These are phyloP conservation scores for Microctenopoma stevenorrisi DNA, from an alignment of 2,797 vertebrate species.

Conservation along the genomic window DNA sequence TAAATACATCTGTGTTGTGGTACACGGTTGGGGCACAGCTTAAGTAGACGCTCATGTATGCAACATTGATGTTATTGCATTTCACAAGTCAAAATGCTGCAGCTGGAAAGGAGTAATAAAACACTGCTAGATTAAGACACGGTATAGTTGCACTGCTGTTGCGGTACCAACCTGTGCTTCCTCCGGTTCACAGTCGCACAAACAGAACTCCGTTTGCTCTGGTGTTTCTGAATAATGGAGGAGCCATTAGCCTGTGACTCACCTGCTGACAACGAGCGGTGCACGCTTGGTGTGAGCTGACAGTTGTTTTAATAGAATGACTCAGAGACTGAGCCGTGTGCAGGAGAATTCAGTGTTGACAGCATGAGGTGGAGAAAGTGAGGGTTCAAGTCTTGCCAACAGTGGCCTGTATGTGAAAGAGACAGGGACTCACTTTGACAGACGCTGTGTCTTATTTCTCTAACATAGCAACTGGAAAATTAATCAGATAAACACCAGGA, in stretches of 20 bases:
- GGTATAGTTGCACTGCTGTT: conserved; percentile 5
- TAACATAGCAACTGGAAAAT: neutral
- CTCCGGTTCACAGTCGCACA: neutral
- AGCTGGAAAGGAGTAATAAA: neutral
- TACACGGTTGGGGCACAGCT: neutral
- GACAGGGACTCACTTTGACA: neutral
- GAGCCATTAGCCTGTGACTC: conserved; percentile 62
- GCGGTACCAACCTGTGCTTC: conserved; percentile 3
- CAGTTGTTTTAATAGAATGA: conserved; percentile 34
- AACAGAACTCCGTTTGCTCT: conserved; percentile 9
- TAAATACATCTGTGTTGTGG: neutral
- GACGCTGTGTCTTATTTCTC: neutral
- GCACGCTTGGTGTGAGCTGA: conserved; percentile 9
- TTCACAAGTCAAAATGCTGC: no score
- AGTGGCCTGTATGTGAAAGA: neutral
- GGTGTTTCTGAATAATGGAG: conserved; percentile 62
- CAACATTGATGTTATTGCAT: no score
- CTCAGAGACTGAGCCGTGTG: conserved; percentile 24
- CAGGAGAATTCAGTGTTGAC: neutral
- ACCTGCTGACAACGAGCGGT: conserved; percentile 38
- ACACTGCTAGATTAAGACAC: neutral
- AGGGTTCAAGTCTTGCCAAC: neutral
- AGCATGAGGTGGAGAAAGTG: neutral
- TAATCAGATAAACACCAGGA: neutral
- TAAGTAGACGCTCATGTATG: conserved; percentile 1